Percentiles rank a stretch among this genome's conserved stretches.
phyloP scores from a whole-genome alignment of 2,797 vertebrate species.

The Florisuga fusca region DNA sequence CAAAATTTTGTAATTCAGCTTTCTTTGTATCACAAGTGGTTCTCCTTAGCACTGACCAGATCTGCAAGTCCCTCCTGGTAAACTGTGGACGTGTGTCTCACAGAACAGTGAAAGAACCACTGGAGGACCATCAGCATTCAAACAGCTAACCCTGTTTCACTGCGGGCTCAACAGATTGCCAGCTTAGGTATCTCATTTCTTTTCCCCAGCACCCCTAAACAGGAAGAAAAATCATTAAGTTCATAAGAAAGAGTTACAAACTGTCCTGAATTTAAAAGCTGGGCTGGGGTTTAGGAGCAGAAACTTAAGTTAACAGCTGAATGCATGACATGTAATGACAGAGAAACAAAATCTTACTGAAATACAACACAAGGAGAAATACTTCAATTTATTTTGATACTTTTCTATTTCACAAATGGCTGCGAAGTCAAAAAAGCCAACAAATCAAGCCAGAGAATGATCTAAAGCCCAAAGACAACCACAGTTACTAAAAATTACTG shows the following conservation, averaged over 20 bases:
- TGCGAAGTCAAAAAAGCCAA: not conserved
- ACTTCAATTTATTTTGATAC: not conserved
- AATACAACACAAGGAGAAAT: not conserved
- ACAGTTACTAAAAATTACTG: slow-evolving; percentile 11
- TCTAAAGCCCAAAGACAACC: not conserved
- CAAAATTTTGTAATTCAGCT: not conserved
- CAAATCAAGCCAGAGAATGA: slow-evolving; percentile 34
- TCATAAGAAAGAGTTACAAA: not conserved
- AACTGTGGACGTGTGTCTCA: not conserved
- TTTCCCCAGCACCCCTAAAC: not conserved
- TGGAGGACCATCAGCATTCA: not conserved
- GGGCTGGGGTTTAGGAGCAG: not conserved
- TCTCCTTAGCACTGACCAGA: not conserved
- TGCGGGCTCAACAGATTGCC: not conserved
- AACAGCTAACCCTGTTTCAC: not conserved
- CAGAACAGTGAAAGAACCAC: not conserved
- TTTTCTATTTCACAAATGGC: slow-evolving; percentile 9
- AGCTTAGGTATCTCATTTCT: not conserved
- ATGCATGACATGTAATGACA: not conserved
- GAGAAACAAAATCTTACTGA: not conserved
- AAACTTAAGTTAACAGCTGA: not conserved
- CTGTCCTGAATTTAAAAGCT: not conserved
- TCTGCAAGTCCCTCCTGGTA: not conserved
- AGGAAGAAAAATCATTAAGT: not conserved
- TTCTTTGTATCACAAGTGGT: accelerated